Evolutionary conservation across 2,888 invertebrate genomes (phyloP), one percentile per base, ranked within the genome.

Genomic region (Drosophila limbata): DNA sequence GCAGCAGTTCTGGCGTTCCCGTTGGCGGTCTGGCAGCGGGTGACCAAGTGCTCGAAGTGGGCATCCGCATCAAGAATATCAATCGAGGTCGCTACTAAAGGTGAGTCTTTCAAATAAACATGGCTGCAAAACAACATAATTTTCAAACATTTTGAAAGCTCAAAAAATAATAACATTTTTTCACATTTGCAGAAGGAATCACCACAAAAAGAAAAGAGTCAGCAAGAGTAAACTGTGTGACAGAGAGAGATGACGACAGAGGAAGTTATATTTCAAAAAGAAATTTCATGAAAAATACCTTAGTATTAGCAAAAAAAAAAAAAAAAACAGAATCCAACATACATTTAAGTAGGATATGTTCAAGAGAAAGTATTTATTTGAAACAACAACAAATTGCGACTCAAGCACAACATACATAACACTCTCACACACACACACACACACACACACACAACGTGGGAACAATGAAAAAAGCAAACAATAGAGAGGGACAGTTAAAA

Each of bases 11-110:
- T 28, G 64, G 51, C 1, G 66, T 59, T 21, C 25, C 64, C 19
- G 61, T 45, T 28, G 64, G 57, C 10, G 67, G 37, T n/a, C n/a
- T 37, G n/a, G 57, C 19, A 47, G 37, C 21, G 86, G 83, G 3
- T n/a, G 92, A 92, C 39, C 92, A 92, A 71, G 91, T 92, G 50
- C 81, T 92, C 52, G 92, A 92, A 78, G 92, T 92, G 50, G 92
- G 91, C 69, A 92, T 92, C 69, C 91, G 92, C 63, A 91, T 92
- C 64, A 92, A 92, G 78, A 92, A 91, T 80, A 89, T 90, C 61
- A 92, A 91, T 81, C 81, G 92, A 53, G 88, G 86, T 45, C 90
- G 91, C 35, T 91, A 90, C 75, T 91, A 81, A 75, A 71, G 47
- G 75, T 63, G 25, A 13, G 59, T 6, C 9, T 1, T 4, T 8